A percentile compares a stretch with the other conserved stretches of the same genome.
These are phyloP conservation scores for Caenorhabditis sp. DNA, from an alignment of 2,888 invertebrate species.

Conservation along the genomic window DNA sequence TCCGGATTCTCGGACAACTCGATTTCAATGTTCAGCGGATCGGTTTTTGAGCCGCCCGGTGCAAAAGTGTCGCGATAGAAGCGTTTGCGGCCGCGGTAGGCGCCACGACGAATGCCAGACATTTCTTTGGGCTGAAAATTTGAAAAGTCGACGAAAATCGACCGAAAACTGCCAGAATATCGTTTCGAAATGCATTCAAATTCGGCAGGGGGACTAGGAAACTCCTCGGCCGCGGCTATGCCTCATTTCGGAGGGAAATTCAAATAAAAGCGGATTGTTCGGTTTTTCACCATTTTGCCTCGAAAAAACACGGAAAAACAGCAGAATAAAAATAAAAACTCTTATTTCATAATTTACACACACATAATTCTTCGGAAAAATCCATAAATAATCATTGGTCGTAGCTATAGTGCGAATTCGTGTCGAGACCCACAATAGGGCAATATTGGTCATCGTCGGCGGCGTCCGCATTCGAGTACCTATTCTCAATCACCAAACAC, in stretches of 20 bases:
- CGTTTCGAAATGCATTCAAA: neutral
- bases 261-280: neutral
- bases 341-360: no score
- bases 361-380: no score
- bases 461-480: constrained; percentile 30
- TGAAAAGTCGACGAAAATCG: neutral
- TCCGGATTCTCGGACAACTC: constrained; percentile 31
- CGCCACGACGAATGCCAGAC: constrained; percentile 33
- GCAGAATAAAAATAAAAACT: no score
- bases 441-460: constrained; percentile 51
- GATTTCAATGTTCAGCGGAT: constrained; percentile 53
- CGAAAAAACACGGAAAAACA: no score
- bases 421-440: constrained; percentile 48
- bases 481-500: constrained; percentile 48
- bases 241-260: neutral
- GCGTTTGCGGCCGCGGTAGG: constrained; percentile 46
- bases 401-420: constrained; percentile 34
- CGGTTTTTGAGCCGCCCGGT: constrained; percentile 50
- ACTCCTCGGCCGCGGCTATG: neutral
- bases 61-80: constrained; percentile 42
- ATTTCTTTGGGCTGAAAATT: constrained; percentile 2
- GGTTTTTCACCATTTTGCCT: no score
- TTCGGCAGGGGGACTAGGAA: neutral
- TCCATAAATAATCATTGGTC: no score
- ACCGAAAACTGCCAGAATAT: neutral